Base-by-base conservation (phyloP, 2,888 invertebrate genomes). In the Euplexia lucipara region DNA sequence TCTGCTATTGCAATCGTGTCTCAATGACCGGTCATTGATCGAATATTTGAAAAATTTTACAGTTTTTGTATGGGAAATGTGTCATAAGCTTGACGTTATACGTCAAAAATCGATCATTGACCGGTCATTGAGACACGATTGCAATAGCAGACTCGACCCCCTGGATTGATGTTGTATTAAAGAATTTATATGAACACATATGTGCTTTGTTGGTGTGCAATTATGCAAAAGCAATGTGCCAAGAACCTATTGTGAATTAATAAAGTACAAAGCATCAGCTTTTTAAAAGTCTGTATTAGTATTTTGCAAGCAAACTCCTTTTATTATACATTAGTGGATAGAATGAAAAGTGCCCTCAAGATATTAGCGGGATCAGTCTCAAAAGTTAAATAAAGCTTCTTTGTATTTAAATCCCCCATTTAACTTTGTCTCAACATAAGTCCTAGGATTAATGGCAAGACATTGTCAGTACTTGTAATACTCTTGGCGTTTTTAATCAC, bases 391-490 rank as follows among this genome's bases (percentile, higher is more conserved):
- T 90, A 89, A 86, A 87, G 80, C 81, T 82, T 81, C 78, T 74
- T 78, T 84, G 84, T 84, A 90, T 89, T 90, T 88, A 89, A 91
- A 90, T 90, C 88, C 87, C 60, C 86, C 87, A 90, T 92, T 91
- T 91, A 90, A 92, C 91, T 92, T 91, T 84, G 88, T 87, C 87
- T 61, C 81, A 75, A 85, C 82, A 84, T 86, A 89, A 91, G 88
- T 87, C 89, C 79, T 56, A 68, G 88, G 90, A 92, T 92, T 91
- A 90, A 90, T 90, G 72, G 86, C 67, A 83, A 87, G 86, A 84
- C 83, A 85, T 74, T 83, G 83, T 65, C 75, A 85, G 79, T 79
- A 70, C 72, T 85, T 70, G 64, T 70, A 66, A 73, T 86, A 82
- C 84, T 85, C 78, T 84, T 79, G 80, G 81, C 74, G 81, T 88